Conservation (phyloP, 92 coral and sea anemone species). For the Muricea muricata region DNA sequence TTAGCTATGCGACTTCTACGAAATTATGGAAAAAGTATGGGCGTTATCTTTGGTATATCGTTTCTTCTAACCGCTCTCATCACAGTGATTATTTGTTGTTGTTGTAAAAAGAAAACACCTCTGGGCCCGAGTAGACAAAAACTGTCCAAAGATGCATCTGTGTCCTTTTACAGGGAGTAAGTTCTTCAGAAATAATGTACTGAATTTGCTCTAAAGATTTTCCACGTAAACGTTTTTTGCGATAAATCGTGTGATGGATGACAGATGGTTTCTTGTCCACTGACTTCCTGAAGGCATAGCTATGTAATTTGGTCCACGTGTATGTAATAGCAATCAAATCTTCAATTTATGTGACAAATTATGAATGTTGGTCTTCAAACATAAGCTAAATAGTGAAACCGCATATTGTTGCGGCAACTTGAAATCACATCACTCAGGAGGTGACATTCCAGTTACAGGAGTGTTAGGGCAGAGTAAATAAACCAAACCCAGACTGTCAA, state of each 20-base stretch:
- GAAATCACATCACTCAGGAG: too few species aligned
- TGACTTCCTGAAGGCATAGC: too few species aligned
- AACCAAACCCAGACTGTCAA: too few species aligned
- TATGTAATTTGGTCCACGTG: too few species aligned
- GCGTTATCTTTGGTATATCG: constrained; percentile 29
- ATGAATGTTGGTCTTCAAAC: too few species aligned
- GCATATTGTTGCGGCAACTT: too few species aligned
- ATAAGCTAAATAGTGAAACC: too few species aligned
- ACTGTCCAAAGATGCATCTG: constrained; percentile 23
- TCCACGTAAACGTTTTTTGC: neutral
- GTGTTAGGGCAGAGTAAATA: too few species aligned
- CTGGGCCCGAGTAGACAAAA: neutral
- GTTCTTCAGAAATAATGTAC: neutral
- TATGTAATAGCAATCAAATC: too few species aligned
- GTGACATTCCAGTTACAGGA: too few species aligned
- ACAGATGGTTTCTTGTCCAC: too few species aligned
- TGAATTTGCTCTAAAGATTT: neutral
- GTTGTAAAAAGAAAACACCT: constrained; percentile 27
- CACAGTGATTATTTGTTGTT: constrained; percentile 25
- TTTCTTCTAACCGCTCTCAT: constrained; percentile 28
- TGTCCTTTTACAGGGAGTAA: constrained; percentile 40
- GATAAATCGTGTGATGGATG: neutral
- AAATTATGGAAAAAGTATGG: constrained; percentile 46
- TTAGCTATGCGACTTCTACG: constrained; percentile 36
- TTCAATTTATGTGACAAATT: too few species aligned